Percentiles rank a stretch among this genome's conserved stretches.
These are phyloP conservation scores for Astreopora myriophthalma DNA, from an alignment of 64 coral and sea anemone genomes.

Conservation along the genomic window DNA sequence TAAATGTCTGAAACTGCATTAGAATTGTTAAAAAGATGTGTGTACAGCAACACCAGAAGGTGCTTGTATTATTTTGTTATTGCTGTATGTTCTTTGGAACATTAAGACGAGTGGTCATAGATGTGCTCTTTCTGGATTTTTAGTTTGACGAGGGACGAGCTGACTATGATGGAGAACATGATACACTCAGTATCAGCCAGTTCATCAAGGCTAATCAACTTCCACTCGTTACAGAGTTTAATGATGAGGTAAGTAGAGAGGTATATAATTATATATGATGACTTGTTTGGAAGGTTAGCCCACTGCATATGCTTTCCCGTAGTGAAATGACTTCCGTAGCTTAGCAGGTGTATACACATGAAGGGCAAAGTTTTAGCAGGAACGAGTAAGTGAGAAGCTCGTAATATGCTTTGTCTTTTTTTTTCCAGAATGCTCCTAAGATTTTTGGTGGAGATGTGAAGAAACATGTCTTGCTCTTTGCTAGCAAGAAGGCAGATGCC, in stretches of 20 bases:
- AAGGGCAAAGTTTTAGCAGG: too few species aligned
- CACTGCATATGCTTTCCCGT: too few species aligned
- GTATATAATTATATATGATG: neutral
- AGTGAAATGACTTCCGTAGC: too few species aligned
- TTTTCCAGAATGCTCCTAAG: slow-evolving; percentile 91
- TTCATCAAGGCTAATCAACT: slow-evolving; percentile 97
- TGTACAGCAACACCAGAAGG: too few species aligned
- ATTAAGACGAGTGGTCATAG: neutral
- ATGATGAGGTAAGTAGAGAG: slow-evolving; percentile 75
- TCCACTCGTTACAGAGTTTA: slow-evolving; percentile 98
- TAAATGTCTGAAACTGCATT: too few species aligned
- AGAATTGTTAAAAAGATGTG: too few species aligned
- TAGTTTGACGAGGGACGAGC: slow-evolving; percentile 95
- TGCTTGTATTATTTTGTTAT: neutral
- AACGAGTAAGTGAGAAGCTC: too few species aligned
- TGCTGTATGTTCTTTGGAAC: neutral
- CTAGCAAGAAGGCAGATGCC: slow-evolving; percentile 77
- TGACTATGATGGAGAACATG: slow-evolving; percentile 97
- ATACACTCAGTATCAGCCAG: slow-evolving; percentile 69
- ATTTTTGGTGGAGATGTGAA: slow-evolving; percentile 98
- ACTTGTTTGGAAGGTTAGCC: neutral
- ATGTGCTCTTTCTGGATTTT: neutral
- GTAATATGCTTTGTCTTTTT: too few species aligned
- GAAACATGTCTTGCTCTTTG: slow-evolving; percentile 90
- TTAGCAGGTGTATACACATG: too few species aligned